Conservation (phyloP, 2,888 invertebrate genomes). For the Heteromyza rotundicornis region DNA sequence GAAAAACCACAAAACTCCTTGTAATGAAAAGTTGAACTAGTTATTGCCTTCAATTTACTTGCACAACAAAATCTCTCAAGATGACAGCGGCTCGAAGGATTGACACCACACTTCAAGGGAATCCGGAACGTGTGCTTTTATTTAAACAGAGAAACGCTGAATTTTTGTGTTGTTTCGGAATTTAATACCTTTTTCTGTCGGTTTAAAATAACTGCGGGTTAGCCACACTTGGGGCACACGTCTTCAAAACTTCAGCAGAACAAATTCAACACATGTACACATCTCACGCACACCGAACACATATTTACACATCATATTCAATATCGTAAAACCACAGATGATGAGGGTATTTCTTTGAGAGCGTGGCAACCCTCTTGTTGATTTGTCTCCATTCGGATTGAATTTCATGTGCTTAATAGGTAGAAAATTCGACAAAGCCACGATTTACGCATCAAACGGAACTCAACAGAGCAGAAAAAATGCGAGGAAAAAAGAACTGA, state of each 20-base stretch:
- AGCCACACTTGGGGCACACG: background rate
- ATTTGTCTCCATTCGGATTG: conserved; percentile 38
- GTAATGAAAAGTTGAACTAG: no score
- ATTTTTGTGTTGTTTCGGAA: background rate
- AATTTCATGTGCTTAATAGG: conserved; percentile 53
- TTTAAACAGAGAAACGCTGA: background rate
- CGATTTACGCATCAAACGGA: conserved; percentile 38
- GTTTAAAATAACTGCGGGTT: background rate
- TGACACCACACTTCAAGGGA: no score
- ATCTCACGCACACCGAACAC: conserved; percentile 12
- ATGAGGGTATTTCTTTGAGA: conserved; percentile 40
- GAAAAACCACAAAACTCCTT: no score
- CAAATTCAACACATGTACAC: conserved; percentile 4
- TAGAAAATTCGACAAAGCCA: conserved; percentile 49
- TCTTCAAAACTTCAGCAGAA: conserved; percentile 4
- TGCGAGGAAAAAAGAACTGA: conserved; percentile 33
- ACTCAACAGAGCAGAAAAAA: conserved; percentile 46
- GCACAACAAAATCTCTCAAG: no score
- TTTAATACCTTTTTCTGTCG: no score
- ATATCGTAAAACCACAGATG: conserved; percentile 40
- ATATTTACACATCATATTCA: conserved; percentile 42
- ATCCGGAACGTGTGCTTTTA: background rate
- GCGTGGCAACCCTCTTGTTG: conserved; percentile 6
- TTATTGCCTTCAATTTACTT: no score
- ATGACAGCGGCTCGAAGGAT: no score